Conservation (phyloP, 1,140 invertebrate species). For the Hirudo medicinalis region DNA sequence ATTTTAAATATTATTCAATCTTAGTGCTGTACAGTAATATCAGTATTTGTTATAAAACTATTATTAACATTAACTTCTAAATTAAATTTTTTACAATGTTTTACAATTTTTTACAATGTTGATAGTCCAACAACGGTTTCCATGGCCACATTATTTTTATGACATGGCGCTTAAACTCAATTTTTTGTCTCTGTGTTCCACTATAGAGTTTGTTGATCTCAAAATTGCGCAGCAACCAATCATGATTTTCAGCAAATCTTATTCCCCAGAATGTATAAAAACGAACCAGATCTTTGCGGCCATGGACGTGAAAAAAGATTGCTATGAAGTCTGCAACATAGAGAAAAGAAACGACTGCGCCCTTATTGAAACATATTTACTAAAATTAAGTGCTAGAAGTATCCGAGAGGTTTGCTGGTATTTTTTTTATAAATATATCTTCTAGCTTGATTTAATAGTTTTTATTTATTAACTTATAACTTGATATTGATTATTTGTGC, state of each 20-base stretch:
- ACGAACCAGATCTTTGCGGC: background rate
- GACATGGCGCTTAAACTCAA: background rate
- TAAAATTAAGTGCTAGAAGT: background rate
- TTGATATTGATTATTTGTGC: background rate
- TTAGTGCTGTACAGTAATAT: too few relatives aligned
- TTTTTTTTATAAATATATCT: background rate
- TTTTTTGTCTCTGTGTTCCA: background rate
- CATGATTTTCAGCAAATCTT: background rate
- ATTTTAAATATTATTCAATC: too few relatives aligned
- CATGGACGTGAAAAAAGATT: background rate
- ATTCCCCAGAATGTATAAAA: background rate
- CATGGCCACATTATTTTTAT: too few relatives aligned
- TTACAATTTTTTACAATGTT: too few relatives aligned
- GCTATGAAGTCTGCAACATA: background rate
- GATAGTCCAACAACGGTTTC: too few relatives aligned
- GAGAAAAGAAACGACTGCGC: background rate
- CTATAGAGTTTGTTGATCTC: background rate
- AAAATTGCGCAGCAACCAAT: slow-evolving; percentile 7
- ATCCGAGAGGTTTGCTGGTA: background rate
- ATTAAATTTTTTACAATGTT: too few relatives aligned
- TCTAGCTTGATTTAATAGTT: background rate
- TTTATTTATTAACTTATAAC: background rate
- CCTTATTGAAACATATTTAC: slow-evolving; percentile 7
- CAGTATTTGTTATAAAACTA: too few relatives aligned
- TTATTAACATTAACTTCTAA: too few relatives aligned